These are phyloP conservation scores for Halictus rubicundus DNA, from an alignment of 1,140 invertebrate genomes.

Conservation along the genomic window DNA sequence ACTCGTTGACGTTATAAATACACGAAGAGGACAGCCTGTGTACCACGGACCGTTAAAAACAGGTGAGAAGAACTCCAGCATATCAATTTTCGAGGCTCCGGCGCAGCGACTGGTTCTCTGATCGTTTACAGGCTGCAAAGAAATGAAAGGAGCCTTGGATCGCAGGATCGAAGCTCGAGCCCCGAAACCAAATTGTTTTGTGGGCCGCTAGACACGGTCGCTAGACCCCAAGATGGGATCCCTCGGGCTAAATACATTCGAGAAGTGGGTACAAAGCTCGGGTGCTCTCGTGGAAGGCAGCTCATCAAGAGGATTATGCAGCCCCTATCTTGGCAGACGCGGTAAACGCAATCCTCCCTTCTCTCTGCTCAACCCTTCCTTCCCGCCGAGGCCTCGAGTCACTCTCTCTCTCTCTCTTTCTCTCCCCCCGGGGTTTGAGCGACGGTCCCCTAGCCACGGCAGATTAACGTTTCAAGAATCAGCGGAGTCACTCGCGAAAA, in stretches of 20 bases:
- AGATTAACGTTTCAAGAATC: slow-evolving; percentile 48
- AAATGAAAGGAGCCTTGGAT: too few species aligned
- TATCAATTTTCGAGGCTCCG: too few species aligned
- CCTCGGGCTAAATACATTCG: slow-evolving; percentile 28
- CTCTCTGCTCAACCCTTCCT: slow-evolving; percentile 27
- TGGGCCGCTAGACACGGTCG: background rate
- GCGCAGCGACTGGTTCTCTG: too few species aligned
- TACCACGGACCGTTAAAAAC: too few species aligned
- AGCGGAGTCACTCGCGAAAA: slow-evolving; percentile 37
- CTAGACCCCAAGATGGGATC: slow-evolving; percentile 9
- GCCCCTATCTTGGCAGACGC: slow-evolving; percentile 25
- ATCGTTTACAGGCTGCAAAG: too few species aligned
- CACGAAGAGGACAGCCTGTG: too few species aligned
- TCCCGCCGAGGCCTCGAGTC: too few species aligned
- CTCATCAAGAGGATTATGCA: slow-evolving; percentile 41
- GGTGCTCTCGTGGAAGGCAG: slow-evolving; percentile 13
- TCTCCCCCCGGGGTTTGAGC: background rate
- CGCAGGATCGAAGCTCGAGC: background rate
- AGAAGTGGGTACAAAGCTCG: slow-evolving; percentile 15
- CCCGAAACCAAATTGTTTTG: background rate
- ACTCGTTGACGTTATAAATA: too few species aligned
- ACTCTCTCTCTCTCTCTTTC: background rate
- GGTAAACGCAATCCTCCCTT: slow-evolving; percentile 38
- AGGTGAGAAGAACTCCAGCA: too few species aligned
- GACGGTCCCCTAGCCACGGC: slow-evolving; percentile 22